A percentile compares a stretch with the other conserved stretches of the same genome.
Conservation (phyloP, 2,888 invertebrate species). For the Stenichneumon culpator region DNA sequence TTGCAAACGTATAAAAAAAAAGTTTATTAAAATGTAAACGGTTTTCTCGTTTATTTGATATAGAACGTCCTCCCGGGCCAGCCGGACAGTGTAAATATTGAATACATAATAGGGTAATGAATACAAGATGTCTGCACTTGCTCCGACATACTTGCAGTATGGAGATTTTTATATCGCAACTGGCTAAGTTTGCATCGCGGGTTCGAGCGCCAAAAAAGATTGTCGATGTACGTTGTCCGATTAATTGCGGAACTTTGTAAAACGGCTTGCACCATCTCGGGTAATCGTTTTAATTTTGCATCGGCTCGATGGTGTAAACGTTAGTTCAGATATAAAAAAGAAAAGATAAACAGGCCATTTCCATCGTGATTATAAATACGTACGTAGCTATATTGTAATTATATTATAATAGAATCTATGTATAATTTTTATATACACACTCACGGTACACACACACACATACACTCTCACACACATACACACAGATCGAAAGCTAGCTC, state of each 20-base stretch:
- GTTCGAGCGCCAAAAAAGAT: conserved; percentile 28
- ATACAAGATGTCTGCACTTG: conserved; percentile 35
- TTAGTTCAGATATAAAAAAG: conserved; percentile 55
- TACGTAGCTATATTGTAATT: conserved; percentile 77
- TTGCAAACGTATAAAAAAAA: neutral
- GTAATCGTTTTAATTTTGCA: conserved; percentile 21
- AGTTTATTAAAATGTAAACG: neutral
- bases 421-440: conserved; percentile 77
- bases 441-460: conserved; percentile 65
- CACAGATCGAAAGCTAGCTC: conserved; percentile 65
- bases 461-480: conserved; percentile 59
- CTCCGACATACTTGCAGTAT: conserved; percentile 38
- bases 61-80: conserved; percentile 43
- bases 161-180: conserved; percentile 50
- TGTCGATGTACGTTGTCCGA: neutral
- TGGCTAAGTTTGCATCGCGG: conserved; percentile 49
- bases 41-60: conserved; percentile 5
- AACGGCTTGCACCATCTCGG: conserved; percentile 38
- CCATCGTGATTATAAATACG: conserved; percentile 76
- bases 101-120: conserved; percentile 51
- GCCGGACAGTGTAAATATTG: conserved; percentile 60
- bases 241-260: neutral
- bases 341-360: conserved; percentile 72
- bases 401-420: conserved; percentile 73
- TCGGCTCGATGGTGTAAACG: conserved; percentile 32